Evolutionary conservation across 2,113 vertebrate species (phyloP).

Genomic region (Podarcis cretensis): DNA sequence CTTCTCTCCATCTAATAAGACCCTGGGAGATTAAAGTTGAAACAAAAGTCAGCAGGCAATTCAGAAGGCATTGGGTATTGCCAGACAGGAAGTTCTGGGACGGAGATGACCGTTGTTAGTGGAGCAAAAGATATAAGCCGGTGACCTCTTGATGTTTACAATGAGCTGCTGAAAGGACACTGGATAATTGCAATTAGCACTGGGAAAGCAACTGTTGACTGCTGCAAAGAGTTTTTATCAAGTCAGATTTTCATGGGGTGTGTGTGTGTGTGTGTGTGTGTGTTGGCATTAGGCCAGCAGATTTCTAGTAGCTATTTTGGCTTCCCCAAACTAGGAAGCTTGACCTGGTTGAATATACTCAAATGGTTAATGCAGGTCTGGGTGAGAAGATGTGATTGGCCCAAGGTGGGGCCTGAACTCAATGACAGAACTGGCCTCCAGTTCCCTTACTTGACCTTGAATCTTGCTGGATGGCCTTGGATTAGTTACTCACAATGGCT

Average conservation of each 20-base stretch:
- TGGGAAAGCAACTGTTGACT: conserved; percentile 39
- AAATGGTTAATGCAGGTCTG: too few relatives aligned
- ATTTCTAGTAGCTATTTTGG: neutral
- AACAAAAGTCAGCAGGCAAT: conserved; percentile 59
- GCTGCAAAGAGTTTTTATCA: conserved; percentile 37
- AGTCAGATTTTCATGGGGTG: neutral
- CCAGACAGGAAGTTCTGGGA: conserved; percentile 68
- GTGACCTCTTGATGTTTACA: conserved; percentile 72
- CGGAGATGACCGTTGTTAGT: conserved; percentile 45
- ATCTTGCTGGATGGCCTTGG: neutral
- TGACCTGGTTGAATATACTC: neutral
- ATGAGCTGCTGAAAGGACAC: conserved; percentile 56
- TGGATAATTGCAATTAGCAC: conserved; percentile 70
- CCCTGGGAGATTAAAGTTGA: conserved; percentile 47
- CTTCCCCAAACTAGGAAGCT: conserved; percentile 44
- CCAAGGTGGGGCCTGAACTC: neutral
- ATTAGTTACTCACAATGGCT: too few relatives aligned
- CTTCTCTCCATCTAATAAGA: conserved; percentile 57
- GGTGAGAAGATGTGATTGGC: neutral
- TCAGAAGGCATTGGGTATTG: conserved; percentile 37
- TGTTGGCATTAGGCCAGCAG: neutral
- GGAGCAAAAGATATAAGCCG: conserved; percentile 63
- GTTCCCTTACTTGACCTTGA: conserved; percentile 14
- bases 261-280: neutral
- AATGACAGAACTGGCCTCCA: neutral